Evolutionary conservation across 2,113 vertebrate genomes (phyloP).

Genomic region (Taxidea taxus): DNA sequence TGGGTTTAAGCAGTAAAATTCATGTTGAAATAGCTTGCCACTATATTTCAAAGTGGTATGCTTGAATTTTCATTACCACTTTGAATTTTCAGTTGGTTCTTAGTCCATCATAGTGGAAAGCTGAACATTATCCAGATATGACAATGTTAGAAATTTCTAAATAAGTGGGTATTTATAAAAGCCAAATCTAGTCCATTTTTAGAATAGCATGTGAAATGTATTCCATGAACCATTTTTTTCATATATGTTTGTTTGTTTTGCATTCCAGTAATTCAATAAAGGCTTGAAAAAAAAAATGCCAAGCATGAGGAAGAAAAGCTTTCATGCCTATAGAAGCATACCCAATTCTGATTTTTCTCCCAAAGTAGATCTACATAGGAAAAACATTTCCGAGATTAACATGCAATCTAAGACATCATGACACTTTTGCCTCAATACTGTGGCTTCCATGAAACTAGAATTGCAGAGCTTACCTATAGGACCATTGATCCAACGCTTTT

Average conservation of each 20-base stretch:
- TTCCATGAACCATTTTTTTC: background rate
- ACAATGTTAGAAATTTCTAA: conserved; percentile 7
- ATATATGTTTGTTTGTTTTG: conserved; percentile 30
- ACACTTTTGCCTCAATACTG: background rate
- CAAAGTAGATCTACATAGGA: background rate
- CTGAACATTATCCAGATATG: background rate
- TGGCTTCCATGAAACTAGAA: background rate
- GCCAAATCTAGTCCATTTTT: conserved; percentile 4
- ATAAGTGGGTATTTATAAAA: conserved; percentile 29
- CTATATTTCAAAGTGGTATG: background rate
- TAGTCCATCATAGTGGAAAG: background rate
- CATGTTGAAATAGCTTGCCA: background rate
- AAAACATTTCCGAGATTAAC: background rate
- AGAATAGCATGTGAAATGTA: background rate
- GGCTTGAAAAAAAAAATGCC: conserved; percentile 1
- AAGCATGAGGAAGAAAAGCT: background rate
- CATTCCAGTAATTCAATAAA: conserved; percentile 45
- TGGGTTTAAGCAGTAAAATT: conserved; percentile 32
- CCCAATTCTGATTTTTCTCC: conserved; percentile 27
- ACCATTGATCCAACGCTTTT: background rate
- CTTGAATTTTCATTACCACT: conserved; percentile 35
- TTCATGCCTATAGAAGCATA: background rate
- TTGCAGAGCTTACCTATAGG: background rate
- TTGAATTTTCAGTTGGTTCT: conserved; percentile 7
- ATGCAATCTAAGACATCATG: background rate